Conservation (phyloP, 1,140 invertebrate species). For the Dreissena polymorpha region DNA sequence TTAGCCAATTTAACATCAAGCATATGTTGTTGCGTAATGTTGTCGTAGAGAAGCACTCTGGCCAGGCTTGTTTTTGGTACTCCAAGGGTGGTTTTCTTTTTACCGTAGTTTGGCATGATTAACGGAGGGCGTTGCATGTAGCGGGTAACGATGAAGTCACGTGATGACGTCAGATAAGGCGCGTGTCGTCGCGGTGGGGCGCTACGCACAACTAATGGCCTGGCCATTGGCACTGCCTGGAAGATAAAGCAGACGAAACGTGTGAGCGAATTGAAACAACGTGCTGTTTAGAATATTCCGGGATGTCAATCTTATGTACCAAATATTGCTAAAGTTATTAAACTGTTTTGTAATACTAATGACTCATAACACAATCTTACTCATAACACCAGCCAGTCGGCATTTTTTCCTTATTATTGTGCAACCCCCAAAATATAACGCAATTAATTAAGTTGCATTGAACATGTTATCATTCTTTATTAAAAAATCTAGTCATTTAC, state of each 20-base stretch:
- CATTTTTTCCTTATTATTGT: too few relatives aligned
- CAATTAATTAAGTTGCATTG: too few relatives aligned
- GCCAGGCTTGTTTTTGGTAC: constrained; percentile 73
- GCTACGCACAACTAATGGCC: constrained; percentile 1
- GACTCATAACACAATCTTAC: too few relatives aligned
- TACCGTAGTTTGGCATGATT: constrained; percentile 76
- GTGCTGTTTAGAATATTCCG: too few relatives aligned
- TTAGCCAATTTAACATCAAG: constrained; percentile 69
- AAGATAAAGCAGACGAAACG: background rate
- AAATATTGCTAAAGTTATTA: too few relatives aligned
- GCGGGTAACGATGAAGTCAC: constrained; percentile 19
- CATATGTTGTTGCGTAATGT: constrained; percentile 74
- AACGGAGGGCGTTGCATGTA: constrained; percentile 74
- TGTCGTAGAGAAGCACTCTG: constrained; percentile 74
- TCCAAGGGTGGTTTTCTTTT: constrained; percentile 51
- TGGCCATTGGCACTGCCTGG: background rate
- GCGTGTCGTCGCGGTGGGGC: background rate
- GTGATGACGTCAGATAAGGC: background rate
- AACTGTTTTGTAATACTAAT: too few relatives aligned
- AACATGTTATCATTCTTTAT: too few relatives aligned
- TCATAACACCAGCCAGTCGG: too few relatives aligned
- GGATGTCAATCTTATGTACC: too few relatives aligned
- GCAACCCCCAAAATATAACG: too few relatives aligned
- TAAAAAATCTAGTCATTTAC: too few relatives aligned
- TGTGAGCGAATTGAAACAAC: too few relatives aligned